Evolutionary conservation across 35 echinoderm and acorn worm genomes (phyloP).

Genomic region (Heliocidaris tuberculata): DNA sequence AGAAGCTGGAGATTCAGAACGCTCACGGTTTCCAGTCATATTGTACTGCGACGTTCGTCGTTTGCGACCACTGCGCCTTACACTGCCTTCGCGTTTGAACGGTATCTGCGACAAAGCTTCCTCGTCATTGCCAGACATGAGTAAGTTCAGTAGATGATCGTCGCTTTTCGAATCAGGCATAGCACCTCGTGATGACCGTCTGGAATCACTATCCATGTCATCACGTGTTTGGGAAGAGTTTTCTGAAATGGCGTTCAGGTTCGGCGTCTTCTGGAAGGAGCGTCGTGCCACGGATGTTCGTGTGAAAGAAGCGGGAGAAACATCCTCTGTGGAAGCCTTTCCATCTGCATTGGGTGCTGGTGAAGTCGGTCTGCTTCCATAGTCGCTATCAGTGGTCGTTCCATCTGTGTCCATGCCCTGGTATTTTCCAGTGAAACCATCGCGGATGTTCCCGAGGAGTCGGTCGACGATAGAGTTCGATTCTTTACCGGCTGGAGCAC

Average conservation of each 20-base stretch:
- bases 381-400: constrained; percentile 44
- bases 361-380: constrained; percentile 56
- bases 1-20: constrained; percentile 32
- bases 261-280: constrained; percentile 70
- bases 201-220: constrained; percentile 36
- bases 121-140: constrained; percentile 58
- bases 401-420: constrained; percentile 33
- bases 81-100: constrained; percentile 73
- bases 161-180: constrained; percentile 51
- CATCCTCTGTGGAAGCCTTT: constrained; percentile 30
- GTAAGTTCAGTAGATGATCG: constrained; percentile 62
- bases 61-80: constrained; percentile 56
- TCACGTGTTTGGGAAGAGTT: constrained; percentile 45
- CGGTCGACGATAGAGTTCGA: constrained; percentile 70
- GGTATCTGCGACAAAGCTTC: constrained; percentile 50
- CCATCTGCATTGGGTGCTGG: background rate
- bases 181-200: background rate
- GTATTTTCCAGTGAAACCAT: constrained; percentile 65
- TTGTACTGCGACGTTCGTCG: constrained; percentile 32
- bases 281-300: constrained; percentile 52
- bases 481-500: constrained; percentile 54
- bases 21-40: constrained; percentile 42
- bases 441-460: constrained; percentile 75
- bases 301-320: constrained; percentile 33
- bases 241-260: constrained; percentile 73